Evolutionary conservation across 2,113 vertebrate genomes (phyloP), one percentile per base, ranked within the genome.

Genomic region (Festucalex cinctus): DNA sequence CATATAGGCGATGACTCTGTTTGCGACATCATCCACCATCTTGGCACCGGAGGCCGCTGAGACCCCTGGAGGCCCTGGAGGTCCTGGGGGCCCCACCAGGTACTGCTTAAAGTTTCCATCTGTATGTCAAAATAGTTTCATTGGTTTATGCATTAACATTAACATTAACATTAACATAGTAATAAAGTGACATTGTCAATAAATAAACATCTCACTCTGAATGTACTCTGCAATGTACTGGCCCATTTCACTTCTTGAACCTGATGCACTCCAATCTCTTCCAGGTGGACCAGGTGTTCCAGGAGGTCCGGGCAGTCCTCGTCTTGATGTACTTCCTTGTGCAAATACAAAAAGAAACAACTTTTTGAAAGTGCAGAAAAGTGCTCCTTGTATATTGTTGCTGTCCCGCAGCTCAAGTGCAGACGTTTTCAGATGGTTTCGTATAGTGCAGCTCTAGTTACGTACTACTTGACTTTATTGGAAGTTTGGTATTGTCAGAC

Each of bases 211-310:
- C 94, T 92, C 83, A 98, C 95, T 95, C 82, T 94, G 93, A 71
- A 98, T 88, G 77, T 94, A 95, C 22, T 98, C 93, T 13, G 88
- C 66, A 46, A 98, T 68, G 65, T 94, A 93, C 58, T 91, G 92
- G 69, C 91, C 91, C 79, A 95, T 75, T 76, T 94, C 92, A 44
- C 77, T 71, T 13, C 77, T 71, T 13, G 76, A 71, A 64, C 63
- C 80, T 17, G 66, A 69, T 0, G 24, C 66, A 62, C 79, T 71
- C 0, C 92, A 93, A 76, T 76, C 80, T 62, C 63, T 68, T 63
- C 86, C 85, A 26, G 84, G 79, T 49, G 63, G 2, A 20, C 84
- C 81, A 17, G n/a, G n/a, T n/a, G n/a, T n/a, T n/a, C n/a, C n/a
- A n/a, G 93, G 77, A 54, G 77, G 86, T 10, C 95, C 96, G 14